These are phyloP conservation scores for Acleris holmiana DNA, from an alignment of 2,888 invertebrate species.

Conservation along the genomic window DNA sequence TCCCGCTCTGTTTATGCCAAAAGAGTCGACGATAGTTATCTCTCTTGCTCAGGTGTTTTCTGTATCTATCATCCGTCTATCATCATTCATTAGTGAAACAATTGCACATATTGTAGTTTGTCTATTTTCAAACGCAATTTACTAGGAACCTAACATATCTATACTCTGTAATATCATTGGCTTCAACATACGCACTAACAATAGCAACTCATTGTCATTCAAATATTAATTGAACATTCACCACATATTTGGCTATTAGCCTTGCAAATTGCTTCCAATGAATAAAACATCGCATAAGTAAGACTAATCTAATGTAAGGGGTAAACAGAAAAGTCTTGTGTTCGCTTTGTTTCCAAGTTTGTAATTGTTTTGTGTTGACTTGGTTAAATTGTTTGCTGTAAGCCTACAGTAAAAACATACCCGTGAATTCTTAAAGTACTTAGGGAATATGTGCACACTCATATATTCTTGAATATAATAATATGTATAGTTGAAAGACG, in stretches of 20 bases:
- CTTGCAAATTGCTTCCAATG: conserved; percentile 14
- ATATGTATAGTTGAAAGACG: too few relatives aligned
- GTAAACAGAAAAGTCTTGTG: conserved; percentile 10
- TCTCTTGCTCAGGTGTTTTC: too few relatives aligned
- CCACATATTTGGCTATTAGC: conserved; percentile 19
- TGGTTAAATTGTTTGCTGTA: conserved; percentile 3
- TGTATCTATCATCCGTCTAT: too few relatives aligned
- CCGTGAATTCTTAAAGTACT: background rate
- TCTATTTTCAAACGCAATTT: too few relatives aligned
- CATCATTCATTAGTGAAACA: too few relatives aligned
- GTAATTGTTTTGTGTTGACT: conserved; percentile 8
- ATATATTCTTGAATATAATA: too few relatives aligned
- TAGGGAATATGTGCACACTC: too few relatives aligned
- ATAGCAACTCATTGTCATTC: background rate
- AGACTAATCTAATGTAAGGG: background rate
- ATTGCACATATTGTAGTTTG: too few relatives aligned
- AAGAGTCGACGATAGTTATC: too few relatives aligned
- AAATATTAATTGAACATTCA: conserved; percentile 17
- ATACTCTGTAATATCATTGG: too few relatives aligned
- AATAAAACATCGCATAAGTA: conserved; percentile 13
- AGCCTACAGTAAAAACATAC: background rate
- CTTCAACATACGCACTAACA: background rate
- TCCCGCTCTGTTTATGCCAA: too few relatives aligned
- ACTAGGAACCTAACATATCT: too few relatives aligned
- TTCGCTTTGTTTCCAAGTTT: conserved; percentile 7